A percentile compares a stretch with the other conserved stretches of the same genome.
phyloP scores from a whole-genome alignment of 2,888 invertebrate species.

The Carterocephalus palaemon region DNA sequence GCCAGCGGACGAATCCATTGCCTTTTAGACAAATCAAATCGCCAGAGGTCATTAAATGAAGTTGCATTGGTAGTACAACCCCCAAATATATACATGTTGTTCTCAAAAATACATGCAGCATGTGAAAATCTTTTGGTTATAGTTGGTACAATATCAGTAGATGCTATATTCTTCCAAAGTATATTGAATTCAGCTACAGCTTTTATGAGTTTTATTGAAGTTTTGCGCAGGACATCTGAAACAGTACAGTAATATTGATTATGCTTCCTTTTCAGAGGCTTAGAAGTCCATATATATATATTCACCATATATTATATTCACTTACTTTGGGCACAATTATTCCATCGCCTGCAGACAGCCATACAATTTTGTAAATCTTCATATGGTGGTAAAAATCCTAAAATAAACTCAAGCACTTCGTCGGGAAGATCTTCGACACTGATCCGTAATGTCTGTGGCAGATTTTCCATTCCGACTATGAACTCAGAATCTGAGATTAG shows the following conservation, averaged over 20 bases:
- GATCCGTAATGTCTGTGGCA: slow-evolving; percentile 55
- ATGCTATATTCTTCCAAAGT: slow-evolving; percentile 83
- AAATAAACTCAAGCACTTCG: slow-evolving; percentile 95
- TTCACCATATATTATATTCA: no score
- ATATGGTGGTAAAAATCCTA: slow-evolving; percentile 93
- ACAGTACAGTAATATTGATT: slow-evolving; percentile 4
- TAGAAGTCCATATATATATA: background rate
- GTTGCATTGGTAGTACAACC: slow-evolving; percentile 96
- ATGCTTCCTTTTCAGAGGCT: slow-evolving; percentile 83
- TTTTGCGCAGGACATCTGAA: slow-evolving; percentile 88
- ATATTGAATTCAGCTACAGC: slow-evolving; percentile 87
- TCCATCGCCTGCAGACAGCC: slow-evolving; percentile 93
- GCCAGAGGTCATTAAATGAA: slow-evolving; percentile 98
- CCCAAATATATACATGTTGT: slow-evolving; percentile 96
- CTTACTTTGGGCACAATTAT: slow-evolving; percentile 89
- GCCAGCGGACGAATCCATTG: slow-evolving; percentile 91
- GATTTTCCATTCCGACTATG: slow-evolving; percentile 52
- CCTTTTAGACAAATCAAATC: slow-evolving; percentile 90
- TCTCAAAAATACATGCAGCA: slow-evolving; percentile 89
- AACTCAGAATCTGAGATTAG: slow-evolving; percentile 2
- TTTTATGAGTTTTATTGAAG: slow-evolving; percentile 85
- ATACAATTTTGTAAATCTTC: slow-evolving; percentile 92
- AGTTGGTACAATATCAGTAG: slow-evolving; percentile 81
- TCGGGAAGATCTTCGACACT: slow-evolving; percentile 88
- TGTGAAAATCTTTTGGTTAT: slow-evolving; percentile 96